Conservation (phyloP, 2,888 invertebrate genomes). For the Ecdyonurus torrentis region DNA sequence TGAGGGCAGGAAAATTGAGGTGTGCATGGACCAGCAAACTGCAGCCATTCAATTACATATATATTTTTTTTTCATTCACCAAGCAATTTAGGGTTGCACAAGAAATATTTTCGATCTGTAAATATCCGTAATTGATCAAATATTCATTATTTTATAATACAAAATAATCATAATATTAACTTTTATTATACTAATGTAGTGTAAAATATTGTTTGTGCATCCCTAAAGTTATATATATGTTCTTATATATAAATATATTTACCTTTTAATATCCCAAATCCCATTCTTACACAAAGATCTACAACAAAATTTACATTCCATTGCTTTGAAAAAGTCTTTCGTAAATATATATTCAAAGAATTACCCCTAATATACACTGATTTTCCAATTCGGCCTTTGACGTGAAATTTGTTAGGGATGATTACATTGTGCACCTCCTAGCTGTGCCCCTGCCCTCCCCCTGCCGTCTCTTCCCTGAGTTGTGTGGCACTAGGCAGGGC, state of each 20-base stretch:
- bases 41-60: neutral
- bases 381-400: too few species aligned
- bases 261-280: neutral
- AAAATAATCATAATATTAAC: too few species aligned
- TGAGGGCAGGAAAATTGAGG: slow-evolving; percentile 99
- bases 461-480: neutral
- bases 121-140: neutral
- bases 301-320: too few species aligned
- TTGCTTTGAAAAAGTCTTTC: too few species aligned
- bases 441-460: neutral
- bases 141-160: neutral
- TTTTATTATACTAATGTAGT: too few species aligned
- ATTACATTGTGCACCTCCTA: neutral
- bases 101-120: slow-evolving; percentile 15
- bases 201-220: neutral
- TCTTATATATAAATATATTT: slow-evolving; percentile 7
- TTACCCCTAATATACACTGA: too few species aligned
- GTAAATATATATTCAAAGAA: too few species aligned
- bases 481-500: too few species aligned
- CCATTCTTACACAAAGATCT: neutral
- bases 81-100: slow-evolving; percentile 19
- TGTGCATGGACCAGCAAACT: slow-evolving; percentile 59
- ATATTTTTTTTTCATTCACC: neutral
- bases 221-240: slow-evolving; percentile 10
- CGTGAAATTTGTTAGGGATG: neutral